phyloP scores from a whole-genome alignment of 2,797 vertebrate genomes.

The Pipistrellus kuhlii region DNA sequence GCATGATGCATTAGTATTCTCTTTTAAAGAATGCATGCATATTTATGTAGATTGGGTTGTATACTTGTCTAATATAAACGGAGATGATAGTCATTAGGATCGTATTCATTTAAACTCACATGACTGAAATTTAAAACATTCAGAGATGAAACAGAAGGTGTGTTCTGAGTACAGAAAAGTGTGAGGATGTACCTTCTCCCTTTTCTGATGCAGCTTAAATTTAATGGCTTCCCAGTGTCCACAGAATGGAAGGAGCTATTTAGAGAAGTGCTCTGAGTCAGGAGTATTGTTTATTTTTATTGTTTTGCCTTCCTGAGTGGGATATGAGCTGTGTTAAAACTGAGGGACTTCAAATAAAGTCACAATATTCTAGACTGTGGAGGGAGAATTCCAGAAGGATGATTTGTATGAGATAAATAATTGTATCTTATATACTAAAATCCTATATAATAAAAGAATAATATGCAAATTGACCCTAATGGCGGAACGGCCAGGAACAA shows the following conservation, averaged over 20 bases:
- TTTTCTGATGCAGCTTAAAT: not conserved
- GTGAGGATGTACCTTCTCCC: not conserved
- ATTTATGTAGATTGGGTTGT: slow-evolving; percentile 59
- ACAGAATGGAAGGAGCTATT: not conserved
- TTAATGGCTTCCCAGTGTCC: not conserved
- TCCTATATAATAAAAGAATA: too few species aligned
- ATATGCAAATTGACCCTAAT: too few species aligned
- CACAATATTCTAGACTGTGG: not conserved
- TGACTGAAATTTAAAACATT: slow-evolving; percentile 50
- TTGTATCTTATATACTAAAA: slow-evolving; percentile 1
- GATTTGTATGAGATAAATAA: not conserved
- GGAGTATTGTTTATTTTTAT: not conserved
- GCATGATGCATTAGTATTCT: not conserved
- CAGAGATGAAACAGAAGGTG: not conserved
- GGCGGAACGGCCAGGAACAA: too few species aligned
- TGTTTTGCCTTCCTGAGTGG: not conserved
- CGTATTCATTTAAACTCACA: slow-evolving; percentile 43
- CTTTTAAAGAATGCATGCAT: slow-evolving; percentile 15
- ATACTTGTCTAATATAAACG: slow-evolving; percentile 58
- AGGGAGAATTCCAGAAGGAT: not conserved
- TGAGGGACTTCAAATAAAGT: slow-evolving; percentile 12
- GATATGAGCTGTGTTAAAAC: not conserved
- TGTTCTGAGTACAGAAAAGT: not conserved
- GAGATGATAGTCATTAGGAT: slow-evolving; percentile 55
- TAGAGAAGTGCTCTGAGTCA: not conserved